Evolutionary conservation across 1,140 invertebrate genomes (phyloP).

Genomic region (Drosophila pseudoobscura): DNA sequence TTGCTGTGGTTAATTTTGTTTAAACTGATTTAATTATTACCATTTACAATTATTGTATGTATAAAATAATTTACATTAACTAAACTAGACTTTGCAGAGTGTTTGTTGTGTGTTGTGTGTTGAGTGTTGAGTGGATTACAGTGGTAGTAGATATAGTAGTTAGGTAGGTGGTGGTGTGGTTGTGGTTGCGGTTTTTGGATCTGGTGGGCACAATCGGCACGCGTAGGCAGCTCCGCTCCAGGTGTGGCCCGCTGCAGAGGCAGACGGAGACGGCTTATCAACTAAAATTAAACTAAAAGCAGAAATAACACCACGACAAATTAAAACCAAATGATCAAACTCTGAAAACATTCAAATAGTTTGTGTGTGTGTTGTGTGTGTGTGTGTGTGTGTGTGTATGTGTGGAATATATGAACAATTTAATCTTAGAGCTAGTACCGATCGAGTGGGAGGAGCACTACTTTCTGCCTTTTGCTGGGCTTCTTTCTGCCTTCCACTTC

Average conservation of each 20-base stretch:
- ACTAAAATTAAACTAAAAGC: constrained; percentile 76
- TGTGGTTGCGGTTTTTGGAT: constrained; percentile 20
- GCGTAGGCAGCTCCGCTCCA: constrained; percentile 56
- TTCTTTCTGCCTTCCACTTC: too few species aligned
- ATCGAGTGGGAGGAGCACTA: constrained; percentile 17
- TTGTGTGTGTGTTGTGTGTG: constrained; percentile 10
- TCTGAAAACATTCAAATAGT: constrained; percentile 38
- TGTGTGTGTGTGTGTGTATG: constrained; percentile 8
- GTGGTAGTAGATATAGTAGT: too few species aligned
- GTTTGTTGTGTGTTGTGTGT: constrained; percentile 22
- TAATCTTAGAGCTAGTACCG: constrained; percentile 48
- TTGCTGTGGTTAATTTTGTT: constrained; percentile 42
- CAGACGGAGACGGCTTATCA: constrained; percentile 45
- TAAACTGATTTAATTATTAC: constrained; percentile 62
- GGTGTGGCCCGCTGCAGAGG: constrained; percentile 34
- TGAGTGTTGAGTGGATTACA: constrained; percentile 15
- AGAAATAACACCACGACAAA: constrained; percentile 41
- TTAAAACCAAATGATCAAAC: constrained; percentile 22
- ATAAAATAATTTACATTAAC: constrained; percentile 82
- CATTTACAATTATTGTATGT: constrained; percentile 71
- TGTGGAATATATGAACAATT: constrained; percentile 28
- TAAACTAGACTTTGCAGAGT: constrained; percentile 61
- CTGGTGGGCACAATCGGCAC: constrained; percentile 35
- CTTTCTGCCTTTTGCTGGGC: too few species aligned
- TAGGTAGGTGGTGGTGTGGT: constrained; percentile 14